Evolutionary conservation across 30 jellyfish, hydroid and myxozoan genomes (phyloP).

Genomic region (Aurelia sp.): DNA sequence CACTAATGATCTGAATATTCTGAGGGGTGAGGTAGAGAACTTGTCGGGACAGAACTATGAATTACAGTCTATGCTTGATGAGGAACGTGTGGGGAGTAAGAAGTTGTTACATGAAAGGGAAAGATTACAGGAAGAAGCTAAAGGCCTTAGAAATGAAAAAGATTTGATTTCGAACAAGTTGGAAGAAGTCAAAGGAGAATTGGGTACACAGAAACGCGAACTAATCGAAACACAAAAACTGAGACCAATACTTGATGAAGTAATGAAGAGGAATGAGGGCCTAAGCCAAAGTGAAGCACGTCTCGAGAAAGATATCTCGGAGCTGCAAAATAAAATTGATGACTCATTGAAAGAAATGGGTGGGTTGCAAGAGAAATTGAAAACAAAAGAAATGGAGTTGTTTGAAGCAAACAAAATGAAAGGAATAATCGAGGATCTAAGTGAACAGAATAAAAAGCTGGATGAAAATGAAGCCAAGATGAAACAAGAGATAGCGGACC

Average conservation of each 20-base stretch:
- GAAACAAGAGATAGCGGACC: not conserved
- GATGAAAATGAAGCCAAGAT: not conserved
- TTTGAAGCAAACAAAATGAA: not conserved
- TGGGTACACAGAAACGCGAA: not conserved
- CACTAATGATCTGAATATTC: not conserved
- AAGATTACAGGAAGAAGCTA: not conserved
- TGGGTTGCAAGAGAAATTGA: not conserved
- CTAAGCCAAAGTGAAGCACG: not conserved
- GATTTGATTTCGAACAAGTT: not conserved
- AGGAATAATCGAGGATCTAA: not conserved
- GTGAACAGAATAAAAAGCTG: not conserved
- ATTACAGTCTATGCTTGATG: not conserved
- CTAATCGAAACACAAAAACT: not conserved
- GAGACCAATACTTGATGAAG: not conserved
- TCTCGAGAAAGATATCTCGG: not conserved
- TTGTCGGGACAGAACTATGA: not conserved
- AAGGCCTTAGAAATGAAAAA: not conserved
- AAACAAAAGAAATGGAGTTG: not conserved
- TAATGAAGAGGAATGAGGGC: not conserved
- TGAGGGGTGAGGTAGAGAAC: not conserved
- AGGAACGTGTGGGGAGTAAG: not conserved
- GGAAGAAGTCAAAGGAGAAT: not conserved
- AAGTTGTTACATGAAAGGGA: not conserved
- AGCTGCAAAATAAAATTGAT: not conserved
- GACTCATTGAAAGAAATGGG: conserved; percentile 20